phyloP scores from a whole-genome alignment of 2,113 vertebrate species.

The Ceyx cyanopectus region DNA sequence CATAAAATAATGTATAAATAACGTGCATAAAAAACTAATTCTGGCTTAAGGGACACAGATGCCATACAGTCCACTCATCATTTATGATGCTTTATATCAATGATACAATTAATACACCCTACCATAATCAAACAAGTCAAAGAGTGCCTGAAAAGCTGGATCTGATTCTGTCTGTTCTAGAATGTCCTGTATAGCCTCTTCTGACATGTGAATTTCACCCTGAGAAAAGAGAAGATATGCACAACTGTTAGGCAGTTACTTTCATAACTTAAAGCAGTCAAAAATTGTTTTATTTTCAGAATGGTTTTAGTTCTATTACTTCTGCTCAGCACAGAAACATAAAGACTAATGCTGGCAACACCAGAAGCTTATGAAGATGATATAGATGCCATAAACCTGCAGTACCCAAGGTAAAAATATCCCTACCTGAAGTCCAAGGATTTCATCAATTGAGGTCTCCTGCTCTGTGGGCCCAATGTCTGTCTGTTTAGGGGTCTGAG shows the following conservation, averaged over 20 bases:
- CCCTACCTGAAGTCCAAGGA: constrained; percentile 92
- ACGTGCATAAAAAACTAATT: not conserved
- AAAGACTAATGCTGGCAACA: not conserved
- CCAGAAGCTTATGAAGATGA: not conserved
- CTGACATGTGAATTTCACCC: constrained; percentile 98
- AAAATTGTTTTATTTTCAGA: not conserved
- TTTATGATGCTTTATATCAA: not conserved
- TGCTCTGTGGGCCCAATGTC: constrained; percentile 82
- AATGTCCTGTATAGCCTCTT: constrained; percentile 97
- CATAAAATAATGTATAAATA: not conserved
- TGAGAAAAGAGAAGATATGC: constrained; percentile 40
- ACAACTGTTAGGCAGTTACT: not conserved
- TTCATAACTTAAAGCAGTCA: not conserved
- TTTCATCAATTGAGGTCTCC: constrained; percentile 96
- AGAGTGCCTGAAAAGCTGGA: constrained; percentile 96
- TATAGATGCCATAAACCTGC: not conserved
- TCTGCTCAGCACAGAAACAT: not conserved
- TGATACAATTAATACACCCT: constrained; percentile 18
- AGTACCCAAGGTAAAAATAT: not conserved
- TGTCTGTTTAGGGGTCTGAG: constrained; percentile 84
- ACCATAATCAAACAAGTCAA: constrained; percentile 96
- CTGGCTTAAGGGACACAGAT: not conserved
- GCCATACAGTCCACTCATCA: not conserved
- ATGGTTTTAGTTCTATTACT: not conserved
- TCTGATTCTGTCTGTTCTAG: constrained; percentile 96